These are phyloP conservation scores for Limnephilus marmoratus DNA, from an alignment of 2,888 invertebrate genomes.

Conservation along the genomic window DNA sequence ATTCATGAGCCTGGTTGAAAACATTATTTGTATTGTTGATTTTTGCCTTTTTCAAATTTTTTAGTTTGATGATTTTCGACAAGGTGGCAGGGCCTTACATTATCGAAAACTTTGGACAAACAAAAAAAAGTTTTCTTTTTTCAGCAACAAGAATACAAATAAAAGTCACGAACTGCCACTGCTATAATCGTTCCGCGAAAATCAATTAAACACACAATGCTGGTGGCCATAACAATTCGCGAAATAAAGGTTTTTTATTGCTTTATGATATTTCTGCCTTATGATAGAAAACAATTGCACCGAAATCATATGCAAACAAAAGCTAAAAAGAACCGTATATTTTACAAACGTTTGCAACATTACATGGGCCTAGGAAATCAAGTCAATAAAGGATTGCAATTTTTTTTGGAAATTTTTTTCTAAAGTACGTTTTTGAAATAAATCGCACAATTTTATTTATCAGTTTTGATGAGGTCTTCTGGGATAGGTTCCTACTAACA, in stretches of 20 bases:
- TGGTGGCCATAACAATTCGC: not conserved
- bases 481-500: too few relatives aligned
- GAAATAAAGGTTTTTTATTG: not conserved
- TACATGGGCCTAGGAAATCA: not conserved
- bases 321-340: not conserved
- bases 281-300: not conserved
- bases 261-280: not conserved
- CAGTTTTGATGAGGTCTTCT: not conserved
- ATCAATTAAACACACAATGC: slow-evolving; percentile 24
- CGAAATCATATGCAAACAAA: not conserved
- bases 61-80: too few relatives aligned
- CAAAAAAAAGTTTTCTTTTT: too few relatives aligned
- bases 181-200: not conserved
- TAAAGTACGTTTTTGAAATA: not conserved
- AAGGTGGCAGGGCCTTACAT: too few relatives aligned
- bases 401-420: not conserved
- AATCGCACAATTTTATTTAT: not conserved
- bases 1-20: too few relatives aligned
- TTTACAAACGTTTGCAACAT: too few relatives aligned
- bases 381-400: not conserved
- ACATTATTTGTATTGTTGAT: too few relatives aligned
- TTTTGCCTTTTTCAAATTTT: too few relatives aligned
- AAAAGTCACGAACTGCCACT: not conserved
- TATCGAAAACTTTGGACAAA: too few relatives aligned
- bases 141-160: not conserved